phyloP scores from a whole-genome alignment of 64 coral and sea anemone genomes.

The Pocillopora damicornis region DNA sequence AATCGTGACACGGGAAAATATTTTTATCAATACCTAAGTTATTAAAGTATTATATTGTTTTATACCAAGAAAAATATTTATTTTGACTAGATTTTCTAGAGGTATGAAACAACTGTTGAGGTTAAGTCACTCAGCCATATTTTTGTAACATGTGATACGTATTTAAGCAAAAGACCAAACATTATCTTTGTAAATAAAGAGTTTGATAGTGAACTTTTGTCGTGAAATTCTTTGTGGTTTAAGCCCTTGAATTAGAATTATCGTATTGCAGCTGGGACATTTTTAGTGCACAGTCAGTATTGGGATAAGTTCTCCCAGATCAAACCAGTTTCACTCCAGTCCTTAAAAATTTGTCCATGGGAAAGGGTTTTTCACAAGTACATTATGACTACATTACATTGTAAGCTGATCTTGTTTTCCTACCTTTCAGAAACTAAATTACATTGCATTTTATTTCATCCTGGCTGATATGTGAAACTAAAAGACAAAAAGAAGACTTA shows the following conservation, averaged over 20 bases:
- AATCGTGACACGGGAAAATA: not conserved
- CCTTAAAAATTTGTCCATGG: no score
- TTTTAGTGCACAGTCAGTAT: no score
- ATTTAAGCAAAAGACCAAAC: not conserved
- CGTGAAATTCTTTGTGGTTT: not conserved
- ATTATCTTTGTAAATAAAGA: conserved; percentile 26
- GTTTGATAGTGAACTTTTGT: not conserved
- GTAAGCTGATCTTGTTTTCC: no score
- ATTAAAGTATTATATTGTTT: not conserved
- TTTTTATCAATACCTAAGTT: conserved; percentile 16
- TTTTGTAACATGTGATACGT: not conserved
- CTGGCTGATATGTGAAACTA: no score
- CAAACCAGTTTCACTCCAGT: no score
- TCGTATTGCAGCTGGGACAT: no score
- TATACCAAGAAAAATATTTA: conserved; percentile 15
- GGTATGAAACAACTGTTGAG: not conserved
- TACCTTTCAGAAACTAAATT: no score
- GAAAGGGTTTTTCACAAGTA: no score
- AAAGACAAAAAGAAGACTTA: no score
- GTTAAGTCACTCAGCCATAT: not conserved
- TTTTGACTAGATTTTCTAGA: conserved; percentile 5
- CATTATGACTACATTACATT: no score
- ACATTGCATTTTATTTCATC: no score
- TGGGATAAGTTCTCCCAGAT: no score
- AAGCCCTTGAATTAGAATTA: not conserved